Conservation (phyloP, 2,888 invertebrate genomes). For the Nomada goodeniana region DNA sequence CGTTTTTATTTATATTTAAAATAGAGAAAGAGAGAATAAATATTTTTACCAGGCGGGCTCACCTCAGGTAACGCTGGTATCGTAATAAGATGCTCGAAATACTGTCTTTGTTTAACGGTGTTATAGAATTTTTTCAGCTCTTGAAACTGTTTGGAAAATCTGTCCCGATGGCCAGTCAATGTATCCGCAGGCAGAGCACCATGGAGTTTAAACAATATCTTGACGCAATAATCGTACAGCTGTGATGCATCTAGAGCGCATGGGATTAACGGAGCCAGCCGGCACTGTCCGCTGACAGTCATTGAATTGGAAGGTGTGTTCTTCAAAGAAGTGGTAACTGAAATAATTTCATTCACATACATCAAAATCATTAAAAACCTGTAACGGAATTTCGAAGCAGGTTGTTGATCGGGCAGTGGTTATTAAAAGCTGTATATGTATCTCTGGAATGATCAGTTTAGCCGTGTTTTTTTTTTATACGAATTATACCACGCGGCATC, state of each 20-base stretch:
- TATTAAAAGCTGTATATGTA: background rate
- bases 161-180: conserved; percentile 93
- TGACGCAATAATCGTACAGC: conserved; percentile 98
- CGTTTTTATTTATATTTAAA: background rate
- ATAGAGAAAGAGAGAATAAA: background rate
- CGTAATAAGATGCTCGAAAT: conserved; percentile 97
- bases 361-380: background rate
- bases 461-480: background rate
- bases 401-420: background rate
- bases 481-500: background rate
- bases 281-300: conserved; percentile 98
- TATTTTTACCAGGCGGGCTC: conserved; percentile 60
- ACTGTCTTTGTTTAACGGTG: conserved; percentile 96
- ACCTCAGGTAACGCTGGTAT: conserved; percentile 96
- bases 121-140: conserved; percentile 96
- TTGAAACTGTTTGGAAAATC: conserved; percentile 96
- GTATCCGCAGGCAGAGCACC: conserved; percentile 95
- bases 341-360: conserved; percentile 68
- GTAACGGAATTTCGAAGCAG: background rate
- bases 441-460: conserved; percentile 2
- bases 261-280: conserved; percentile 97
- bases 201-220: conserved; percentile 97
- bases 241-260: conserved; percentile 98
- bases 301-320: conserved; percentile 98
- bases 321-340: conserved; percentile 97